Conservation (phyloP, 2,797 vertebrate species). For the Gadopsis marmoratus region DNA sequence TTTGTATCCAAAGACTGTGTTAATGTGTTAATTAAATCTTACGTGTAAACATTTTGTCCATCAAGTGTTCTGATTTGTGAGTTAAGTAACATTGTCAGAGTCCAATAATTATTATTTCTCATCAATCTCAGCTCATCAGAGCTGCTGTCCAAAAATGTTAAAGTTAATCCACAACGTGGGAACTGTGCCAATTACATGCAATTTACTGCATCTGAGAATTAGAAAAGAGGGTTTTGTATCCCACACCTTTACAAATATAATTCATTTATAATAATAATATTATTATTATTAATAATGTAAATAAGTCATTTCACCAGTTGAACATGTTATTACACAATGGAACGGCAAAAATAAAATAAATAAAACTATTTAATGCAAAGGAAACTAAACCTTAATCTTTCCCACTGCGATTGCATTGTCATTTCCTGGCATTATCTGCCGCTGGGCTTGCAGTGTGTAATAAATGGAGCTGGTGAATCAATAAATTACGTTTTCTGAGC, state of each 20-base stretch:
- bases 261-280: no score
- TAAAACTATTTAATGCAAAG: neutral
- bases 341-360: neutral
- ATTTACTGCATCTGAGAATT: neutral
- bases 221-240: neutral
- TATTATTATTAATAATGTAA: neutral
- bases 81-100: neutral
- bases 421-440: slow-evolving; percentile 34
- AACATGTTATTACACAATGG: neutral
- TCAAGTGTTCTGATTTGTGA: neutral
- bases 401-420: neutral
- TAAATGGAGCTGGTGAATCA: slow-evolving; percentile 44
- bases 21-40: neutral
- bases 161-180: neutral
- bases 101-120: neutral
- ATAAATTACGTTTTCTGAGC: slow-evolving; percentile 46
- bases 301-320: neutral
- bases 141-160: neutral
- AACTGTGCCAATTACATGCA: neutral
- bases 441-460: slow-evolving; percentile 8
- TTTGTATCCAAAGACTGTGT: neutral
- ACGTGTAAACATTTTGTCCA: neutral
- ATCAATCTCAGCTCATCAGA: neutral
- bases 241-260: no score
- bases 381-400: neutral